Percentiles rank a stretch among this genome's conserved stretches.
Conservation (phyloP, 2,797 vertebrate genomes). For the Enteromius treurensis region DNA sequence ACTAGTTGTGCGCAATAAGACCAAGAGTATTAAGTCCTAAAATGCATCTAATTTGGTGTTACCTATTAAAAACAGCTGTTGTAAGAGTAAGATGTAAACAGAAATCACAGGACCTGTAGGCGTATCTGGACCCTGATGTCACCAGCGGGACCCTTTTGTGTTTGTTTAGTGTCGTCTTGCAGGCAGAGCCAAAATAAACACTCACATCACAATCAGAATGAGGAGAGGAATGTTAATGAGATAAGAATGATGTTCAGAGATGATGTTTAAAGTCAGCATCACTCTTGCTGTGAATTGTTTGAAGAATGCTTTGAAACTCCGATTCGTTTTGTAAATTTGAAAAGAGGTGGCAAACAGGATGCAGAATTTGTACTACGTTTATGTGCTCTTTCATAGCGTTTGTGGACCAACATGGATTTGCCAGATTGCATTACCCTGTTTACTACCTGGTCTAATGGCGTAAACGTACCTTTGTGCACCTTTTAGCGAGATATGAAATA, state of each 20-base stretch:
- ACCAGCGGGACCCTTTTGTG: slow-evolving; percentile 33
- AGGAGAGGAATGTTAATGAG: background rate
- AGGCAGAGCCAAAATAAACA: slow-evolving; percentile 66
- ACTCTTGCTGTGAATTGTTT: background rate
- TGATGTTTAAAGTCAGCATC: slow-evolving; percentile 2
- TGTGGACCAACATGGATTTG: background rate
- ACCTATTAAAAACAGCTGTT: background rate
- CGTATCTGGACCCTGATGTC: background rate
- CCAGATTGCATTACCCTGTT: background rate
- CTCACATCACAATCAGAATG: slow-evolving; percentile 17
- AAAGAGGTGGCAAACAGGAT: no score
- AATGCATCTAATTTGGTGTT: background rate
- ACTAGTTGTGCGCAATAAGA: background rate
- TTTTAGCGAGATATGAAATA: no score
- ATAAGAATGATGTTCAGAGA: background rate
- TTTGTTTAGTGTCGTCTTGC: slow-evolving; percentile 65
- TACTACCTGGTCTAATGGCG: no score
- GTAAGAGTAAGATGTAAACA: background rate
- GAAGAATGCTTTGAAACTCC: background rate
- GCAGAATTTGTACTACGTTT: background rate
- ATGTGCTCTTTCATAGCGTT: background rate
- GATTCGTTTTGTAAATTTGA: background rate
- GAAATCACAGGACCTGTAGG: background rate
- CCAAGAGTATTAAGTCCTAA: background rate
- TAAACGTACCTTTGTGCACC: no score